These are phyloP conservation scores for Chrysolina americana DNA, from an alignment of 2,888 invertebrate species.

Conservation along the genomic window DNA sequence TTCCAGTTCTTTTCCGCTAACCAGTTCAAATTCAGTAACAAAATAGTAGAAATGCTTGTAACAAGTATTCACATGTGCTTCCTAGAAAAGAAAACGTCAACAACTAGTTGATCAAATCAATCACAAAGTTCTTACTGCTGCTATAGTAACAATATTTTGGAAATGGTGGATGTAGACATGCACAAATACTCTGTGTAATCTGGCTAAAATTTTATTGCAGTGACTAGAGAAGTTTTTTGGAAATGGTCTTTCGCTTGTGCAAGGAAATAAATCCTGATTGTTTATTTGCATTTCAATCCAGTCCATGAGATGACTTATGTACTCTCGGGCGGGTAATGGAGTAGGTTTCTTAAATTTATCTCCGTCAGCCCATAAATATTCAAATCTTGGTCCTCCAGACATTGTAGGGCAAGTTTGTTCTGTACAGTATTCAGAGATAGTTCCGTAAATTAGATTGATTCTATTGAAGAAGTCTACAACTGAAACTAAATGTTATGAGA, in stretches of 20 bases:
- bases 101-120: neutral
- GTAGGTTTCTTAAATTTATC: constrained; percentile 85
- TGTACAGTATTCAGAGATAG: constrained; percentile 88
- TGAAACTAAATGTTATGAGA: constrained; percentile 65
- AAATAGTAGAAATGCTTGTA: constrained; percentile 97
- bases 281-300: constrained; percentile 94
- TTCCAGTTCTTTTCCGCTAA: constrained; percentile 87
- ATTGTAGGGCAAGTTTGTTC: constrained; percentile 89
- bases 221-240: constrained; percentile 85
- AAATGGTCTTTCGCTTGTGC: constrained; percentile 88
- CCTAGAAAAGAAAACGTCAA: constrained; percentile 71
- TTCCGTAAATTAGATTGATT: constrained; percentile 93
- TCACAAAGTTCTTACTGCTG: constrained; percentile 79
- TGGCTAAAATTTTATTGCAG: constrained; percentile 89
- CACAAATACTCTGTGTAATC: constrained; percentile 91
- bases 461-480: constrained; percentile 96
- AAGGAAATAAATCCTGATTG: constrained; percentile 88
- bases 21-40: constrained; percentile 87
- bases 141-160: constrained; percentile 87
- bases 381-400: constrained; percentile 91
- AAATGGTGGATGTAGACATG: constrained; percentile 97
- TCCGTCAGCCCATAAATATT: constrained; percentile 93
- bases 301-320: constrained; percentile 88
- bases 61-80: constrained; percentile 94
- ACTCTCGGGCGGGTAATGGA: constrained; percentile 85